Evolutionary conservation across 2,888 invertebrate genomes (phyloP), one percentile per base, ranked within the genome.

Genomic region (Tipula helvola): DNA sequence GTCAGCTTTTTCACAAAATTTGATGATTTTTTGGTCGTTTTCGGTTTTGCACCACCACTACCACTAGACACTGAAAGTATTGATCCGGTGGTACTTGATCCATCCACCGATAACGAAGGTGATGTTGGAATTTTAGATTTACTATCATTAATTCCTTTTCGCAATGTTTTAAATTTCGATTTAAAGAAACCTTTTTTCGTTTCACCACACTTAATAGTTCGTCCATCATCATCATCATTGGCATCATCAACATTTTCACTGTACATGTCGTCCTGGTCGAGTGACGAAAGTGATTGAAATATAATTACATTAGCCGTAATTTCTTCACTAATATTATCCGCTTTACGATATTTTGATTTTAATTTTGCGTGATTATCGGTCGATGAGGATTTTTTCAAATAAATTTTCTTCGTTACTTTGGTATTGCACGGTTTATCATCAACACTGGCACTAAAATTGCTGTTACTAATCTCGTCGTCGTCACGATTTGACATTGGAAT

Each of bases 1-100:
- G 84, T 84, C n/a, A 84, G n/a, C 10, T 84, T 84, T 84, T 84
- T 84, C 1, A 84, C 84, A 84, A 84, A 84, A 41, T 41, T 84
- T 39, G 84, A 84, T 5, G 84, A 41, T 84, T 84, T 84, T 39
- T 36, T 84, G 2, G 3, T 84, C 36, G 83, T 84, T 84, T 71
- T 71, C 28, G 71, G 71, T 28, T 71, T 71, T 18, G 71, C 71
- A 28, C 28, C 71, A 71, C 28, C 28, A 71, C 71, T 71, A 2
- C 71, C 71, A 71, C 71, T 71, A 18, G 71, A 71, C 28, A 71
- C 10, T 39, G 84, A 84, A 10, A 16, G 13, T 39, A 84, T 16
- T 39, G 84, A 84, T 1, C n/a, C 84, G 36, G 36, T 2, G 3
- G 39, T 39, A n/a, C n/a, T 7, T 39, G 84, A 84, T 12, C 28